Base-by-base conservation (phyloP, 2,797 vertebrate species). In the Parambassis ranga region DNA sequence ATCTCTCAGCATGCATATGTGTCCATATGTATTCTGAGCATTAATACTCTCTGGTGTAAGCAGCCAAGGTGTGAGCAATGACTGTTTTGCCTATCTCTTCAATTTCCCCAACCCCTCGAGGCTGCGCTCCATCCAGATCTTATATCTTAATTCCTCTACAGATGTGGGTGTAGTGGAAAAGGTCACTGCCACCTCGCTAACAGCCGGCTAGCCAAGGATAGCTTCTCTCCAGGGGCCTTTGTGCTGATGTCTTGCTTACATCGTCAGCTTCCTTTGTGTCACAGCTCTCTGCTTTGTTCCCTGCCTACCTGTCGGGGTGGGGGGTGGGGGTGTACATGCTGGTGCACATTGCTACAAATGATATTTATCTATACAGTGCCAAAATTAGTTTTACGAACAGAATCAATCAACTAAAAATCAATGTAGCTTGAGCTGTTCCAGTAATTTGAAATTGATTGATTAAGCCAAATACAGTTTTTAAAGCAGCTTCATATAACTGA, bases 141-240 rank as follows among this genome's bases (percentile, higher is more conserved):
- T 61, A 26, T 14, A 27, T 58, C 43, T n/a, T 69, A 53, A 66
- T 79, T 69, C 60, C 47, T 75, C 22, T 44, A 36, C 61, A 38
- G 60, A 43, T 4, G 9, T 10, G 24, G 22, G 30, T 30, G 44
- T 42, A 51, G 56, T n/a, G 3, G 38, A 47, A 70, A 78, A 81
- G 85, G 81, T 85, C 75, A 75, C 3, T 7, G 20, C 10, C 15
- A 26, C 43, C 57, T 44, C 6, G 10, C 73, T 69, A 55, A 60
- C 23, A 22, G 65, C 55, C 6, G 4, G 58, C 71, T 22, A 48
- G 55, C 51, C 33, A 70, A 50, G 70, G 72, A 77, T 64, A 69
- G 65, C 50, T 14, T 62, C 30, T 72, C 83, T 79, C 77, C 16
- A 49, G 77, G 58, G 72, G 51, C 55, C 47, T 47, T 62, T 70